Evolutionary conservation across 2,113 vertebrate species (phyloP).

Genomic region (Callopanchax toddi): DNA sequence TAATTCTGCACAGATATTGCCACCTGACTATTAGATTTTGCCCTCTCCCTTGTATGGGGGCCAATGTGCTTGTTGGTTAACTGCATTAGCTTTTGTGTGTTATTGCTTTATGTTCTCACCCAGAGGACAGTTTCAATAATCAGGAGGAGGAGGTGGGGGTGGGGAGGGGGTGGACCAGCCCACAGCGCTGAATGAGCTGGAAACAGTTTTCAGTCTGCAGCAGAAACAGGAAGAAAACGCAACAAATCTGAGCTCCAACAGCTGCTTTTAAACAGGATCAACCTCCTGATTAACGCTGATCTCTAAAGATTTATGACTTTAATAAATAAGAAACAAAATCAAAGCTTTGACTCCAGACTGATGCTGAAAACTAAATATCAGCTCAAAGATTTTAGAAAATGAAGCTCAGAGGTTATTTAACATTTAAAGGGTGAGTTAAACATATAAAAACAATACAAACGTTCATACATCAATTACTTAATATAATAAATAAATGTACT

Average conservation of each 20-base stretch:
- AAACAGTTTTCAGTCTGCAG: constrained; percentile 14
- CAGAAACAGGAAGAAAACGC: neutral
- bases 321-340: too few species aligned
- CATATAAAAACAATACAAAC: too few species aligned
- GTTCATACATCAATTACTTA: too few species aligned
- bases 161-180: constrained; percentile 10
- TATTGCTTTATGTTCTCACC: constrained; percentile 77
- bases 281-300: too few species aligned
- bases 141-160: constrained; percentile 34
- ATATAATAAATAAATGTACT: too few species aligned
- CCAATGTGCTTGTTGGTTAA: constrained; percentile 77
- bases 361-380: too few species aligned
- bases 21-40: constrained; percentile 82
- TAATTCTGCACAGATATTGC: constrained; percentile 77
- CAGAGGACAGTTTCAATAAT: constrained; percentile 77
- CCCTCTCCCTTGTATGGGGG: constrained; percentile 69
- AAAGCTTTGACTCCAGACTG: too few species aligned
- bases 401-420: too few species aligned
- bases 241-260: neutral
- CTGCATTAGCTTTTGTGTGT: constrained; percentile 72
- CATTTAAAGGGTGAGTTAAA: too few species aligned
- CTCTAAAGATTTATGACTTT: too few species aligned
- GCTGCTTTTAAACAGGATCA: constrained; percentile 8
- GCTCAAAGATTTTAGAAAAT: too few species aligned
- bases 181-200: constrained; percentile 13